Evolutionary conservation across 1,140 invertebrate genomes (phyloP).

Genomic region (Myzus persicae): DNA sequence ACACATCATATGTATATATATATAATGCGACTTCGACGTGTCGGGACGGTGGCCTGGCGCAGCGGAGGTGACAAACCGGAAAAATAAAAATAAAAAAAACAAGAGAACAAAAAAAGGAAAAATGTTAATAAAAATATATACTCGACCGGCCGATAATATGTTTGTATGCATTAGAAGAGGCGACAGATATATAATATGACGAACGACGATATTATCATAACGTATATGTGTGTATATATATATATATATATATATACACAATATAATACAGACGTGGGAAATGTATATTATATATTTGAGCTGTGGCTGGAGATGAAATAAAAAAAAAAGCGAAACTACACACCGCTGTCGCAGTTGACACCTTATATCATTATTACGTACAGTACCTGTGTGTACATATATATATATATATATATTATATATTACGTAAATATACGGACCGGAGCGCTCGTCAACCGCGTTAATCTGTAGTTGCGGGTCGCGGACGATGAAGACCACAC

Average conservation of each 20-base stretch:
- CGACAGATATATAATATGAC: slow-evolving; percentile 2
- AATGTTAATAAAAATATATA: neutral
- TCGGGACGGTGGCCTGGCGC: no score
- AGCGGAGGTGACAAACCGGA: neutral
- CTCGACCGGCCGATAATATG: neutral
- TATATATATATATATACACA: neutral
- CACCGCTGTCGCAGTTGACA: slow-evolving; percentile 34
- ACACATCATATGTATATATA: no score
- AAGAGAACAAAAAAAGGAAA: neutral
- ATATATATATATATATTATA: neutral
- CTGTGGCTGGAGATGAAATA: neutral
- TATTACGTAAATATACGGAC: neutral
- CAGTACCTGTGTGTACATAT: neutral
- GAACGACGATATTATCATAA: slow-evolving; percentile 10
- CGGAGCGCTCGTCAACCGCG: slow-evolving; percentile 21
- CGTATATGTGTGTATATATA: neutral
- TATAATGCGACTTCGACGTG: neutral
- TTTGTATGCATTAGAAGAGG: neutral
- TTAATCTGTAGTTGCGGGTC: slow-evolving; percentile 27
- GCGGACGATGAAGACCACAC: slow-evolving; percentile 40
- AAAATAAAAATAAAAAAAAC: slow-evolving; percentile 12
- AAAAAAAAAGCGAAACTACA: slow-evolving; percentile 3
- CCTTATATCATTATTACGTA: slow-evolving; percentile 26
- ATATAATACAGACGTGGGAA: neutral
- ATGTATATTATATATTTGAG: neutral